A percentile compares a stretch with the other conserved stretches of the same genome.
Conservation (phyloP, 37 sponge, comb jelly and placozoan species). For the Diacarnus erythraeanus region DNA sequence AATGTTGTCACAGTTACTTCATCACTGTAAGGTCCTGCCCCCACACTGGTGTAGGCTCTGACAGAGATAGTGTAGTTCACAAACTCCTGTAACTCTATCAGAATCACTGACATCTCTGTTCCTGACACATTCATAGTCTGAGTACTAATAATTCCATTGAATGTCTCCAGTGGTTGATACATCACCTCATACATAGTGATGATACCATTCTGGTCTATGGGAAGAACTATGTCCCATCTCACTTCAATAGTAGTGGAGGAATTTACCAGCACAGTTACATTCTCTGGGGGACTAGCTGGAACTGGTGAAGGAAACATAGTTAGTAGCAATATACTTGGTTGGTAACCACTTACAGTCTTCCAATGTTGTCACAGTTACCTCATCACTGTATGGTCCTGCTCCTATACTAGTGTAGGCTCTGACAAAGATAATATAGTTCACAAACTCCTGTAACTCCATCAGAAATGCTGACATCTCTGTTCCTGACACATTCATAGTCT, state of each 20-base stretch:
- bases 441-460: slow-evolving; percentile 16
- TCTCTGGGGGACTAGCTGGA: slow-evolving; percentile 31
- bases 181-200: slow-evolving; percentile 35
- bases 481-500: not conserved
- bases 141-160: not conserved
- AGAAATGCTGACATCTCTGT: not conserved
- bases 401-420: slow-evolving; percentile 31
- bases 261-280: slow-evolving; percentile 11
- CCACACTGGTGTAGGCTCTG: slow-evolving; percentile 46
- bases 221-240: slow-evolving; percentile 15
- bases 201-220: slow-evolving; percentile 28
- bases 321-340: too few species aligned
- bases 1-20: not conserved
- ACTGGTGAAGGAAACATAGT: slow-evolving; percentile 7
- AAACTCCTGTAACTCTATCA: slow-evolving; percentile 21
- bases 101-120: not conserved
- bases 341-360: slow-evolving; percentile 10
- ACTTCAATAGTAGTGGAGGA: slow-evolving; percentile 33
- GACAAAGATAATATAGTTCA: slow-evolving; percentile 17
- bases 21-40: slow-evolving; percentile 44
- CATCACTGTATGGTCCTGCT: slow-evolving; percentile 27
- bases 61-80: slow-evolving; percentile 37
- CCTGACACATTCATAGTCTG: slow-evolving; percentile 1
- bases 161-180: slow-evolving; percentile 22
- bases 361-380: not conserved